Conservation (phyloP, 2,797 vertebrate genomes). For the Champsocephalus gunnari region DNA sequence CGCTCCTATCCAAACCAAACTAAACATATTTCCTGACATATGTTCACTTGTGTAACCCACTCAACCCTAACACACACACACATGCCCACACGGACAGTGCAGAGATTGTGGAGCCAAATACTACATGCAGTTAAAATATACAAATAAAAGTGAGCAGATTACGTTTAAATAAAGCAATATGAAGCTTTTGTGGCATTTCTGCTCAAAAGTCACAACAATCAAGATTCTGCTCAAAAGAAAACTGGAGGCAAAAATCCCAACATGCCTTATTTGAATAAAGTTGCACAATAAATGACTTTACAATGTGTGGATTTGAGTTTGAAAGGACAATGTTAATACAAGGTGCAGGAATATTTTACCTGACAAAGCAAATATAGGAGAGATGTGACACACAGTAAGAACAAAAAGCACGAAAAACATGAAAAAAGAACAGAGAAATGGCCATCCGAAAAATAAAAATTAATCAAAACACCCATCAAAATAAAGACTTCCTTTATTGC, state of each 20-base stretch:
- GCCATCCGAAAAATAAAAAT: not conserved
- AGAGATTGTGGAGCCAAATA: not conserved
- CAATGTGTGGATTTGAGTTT: not conserved
- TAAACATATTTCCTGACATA: slow-evolving; percentile 34
- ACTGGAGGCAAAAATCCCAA: not conserved
- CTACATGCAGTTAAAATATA: not conserved
- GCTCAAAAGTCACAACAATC: not conserved
- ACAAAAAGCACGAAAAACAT: not conserved
- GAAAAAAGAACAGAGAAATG: slow-evolving; percentile 8
- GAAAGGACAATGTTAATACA: not conserved
- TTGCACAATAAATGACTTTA: not conserved
- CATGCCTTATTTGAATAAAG: not conserved
- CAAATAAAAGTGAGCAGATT: not conserved
- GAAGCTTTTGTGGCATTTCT: not conserved
- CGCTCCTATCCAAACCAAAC: slow-evolving; percentile 24
- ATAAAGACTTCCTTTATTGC: slow-evolving; percentile 36
- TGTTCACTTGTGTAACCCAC: slow-evolving; percentile 24
- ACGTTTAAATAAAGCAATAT: too few relatives aligned
- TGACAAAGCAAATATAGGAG: not conserved
- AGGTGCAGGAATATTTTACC: not conserved
- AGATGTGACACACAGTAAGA: not conserved
- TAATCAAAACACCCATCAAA: slow-evolving; percentile 31
- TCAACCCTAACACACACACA: slow-evolving; percentile 17
- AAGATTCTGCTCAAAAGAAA: not conserved
- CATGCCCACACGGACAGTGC: not conserved